phyloP scores from a whole-genome alignment of 2,113 vertebrate genomes.

The Cercocebus atys region DNA sequence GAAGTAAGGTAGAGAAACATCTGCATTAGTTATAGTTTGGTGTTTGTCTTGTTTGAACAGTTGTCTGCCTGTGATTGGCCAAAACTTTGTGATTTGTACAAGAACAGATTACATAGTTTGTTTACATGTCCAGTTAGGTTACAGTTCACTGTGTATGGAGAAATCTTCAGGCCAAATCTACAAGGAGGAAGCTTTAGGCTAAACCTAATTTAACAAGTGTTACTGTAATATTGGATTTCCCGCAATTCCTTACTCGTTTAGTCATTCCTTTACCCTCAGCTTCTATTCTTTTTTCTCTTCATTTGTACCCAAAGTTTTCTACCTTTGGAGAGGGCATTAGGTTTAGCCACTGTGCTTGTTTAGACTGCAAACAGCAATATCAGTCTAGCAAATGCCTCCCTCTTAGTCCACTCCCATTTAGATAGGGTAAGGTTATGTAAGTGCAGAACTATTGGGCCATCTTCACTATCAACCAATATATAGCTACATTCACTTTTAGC shows the following conservation, averaged over 20 bases:
- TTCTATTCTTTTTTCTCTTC: neutral
- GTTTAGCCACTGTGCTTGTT: neutral
- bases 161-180: too few species aligned
- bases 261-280: neutral
- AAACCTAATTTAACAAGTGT: neutral
- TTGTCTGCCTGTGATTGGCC: too few species aligned
- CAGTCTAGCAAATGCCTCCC: neutral
- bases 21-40: too few species aligned
- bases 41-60: too few species aligned
- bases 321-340: neutral
- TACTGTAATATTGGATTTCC: neutral
- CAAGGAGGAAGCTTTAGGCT: too few species aligned
- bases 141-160: too few species aligned
- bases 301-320: neutral
- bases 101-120: too few species aligned
- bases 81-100: too few species aligned
- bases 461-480: neutral
- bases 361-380: neutral
- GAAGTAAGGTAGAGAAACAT: too few species aligned
- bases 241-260: neutral
- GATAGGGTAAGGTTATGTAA: neutral
- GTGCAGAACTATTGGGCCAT: neutral
- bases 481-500: neutral
- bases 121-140: too few species aligned
- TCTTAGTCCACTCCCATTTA: neutral